Conservation (phyloP, 2,113 vertebrate species). For the Entomyzon cyanotis region DNA sequence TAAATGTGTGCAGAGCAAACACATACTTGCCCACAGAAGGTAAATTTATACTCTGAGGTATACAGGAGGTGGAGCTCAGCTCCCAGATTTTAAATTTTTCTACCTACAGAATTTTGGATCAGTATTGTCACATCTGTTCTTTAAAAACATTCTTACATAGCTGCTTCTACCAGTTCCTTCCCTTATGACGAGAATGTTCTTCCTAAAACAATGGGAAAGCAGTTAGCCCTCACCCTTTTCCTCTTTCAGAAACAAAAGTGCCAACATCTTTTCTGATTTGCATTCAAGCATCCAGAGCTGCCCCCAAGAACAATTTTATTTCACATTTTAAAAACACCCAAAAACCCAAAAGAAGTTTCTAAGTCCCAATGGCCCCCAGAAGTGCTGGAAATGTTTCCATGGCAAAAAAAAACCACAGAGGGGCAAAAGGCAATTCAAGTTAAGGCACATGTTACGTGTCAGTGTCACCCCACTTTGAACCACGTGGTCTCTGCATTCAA, state of each 20-base stretch:
- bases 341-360: neutral
- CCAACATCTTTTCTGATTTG: neutral
- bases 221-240: neutral
- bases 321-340: neutral
- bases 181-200: neutral
- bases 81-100: neutral
- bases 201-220: neutral
- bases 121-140: neutral
- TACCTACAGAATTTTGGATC: neutral
- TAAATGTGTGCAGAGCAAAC: neutral
- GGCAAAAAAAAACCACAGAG: neutral
- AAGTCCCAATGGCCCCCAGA: neutral
- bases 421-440: neutral
- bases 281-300: neutral
- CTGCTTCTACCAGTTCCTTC: slow-evolving; percentile 2
- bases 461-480: neutral
- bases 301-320: neutral
- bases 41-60: neutral
- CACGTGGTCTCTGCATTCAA: neutral
- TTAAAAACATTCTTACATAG: neutral
- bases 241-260: neutral
- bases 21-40: neutral
- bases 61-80: neutral
- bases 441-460: neutral
- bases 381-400: neutral